Evolutionary conservation across 1,140 invertebrate species (phyloP), one percentile per base, ranked within the genome.

Genomic region (Neotoxoptera formosana): DNA sequence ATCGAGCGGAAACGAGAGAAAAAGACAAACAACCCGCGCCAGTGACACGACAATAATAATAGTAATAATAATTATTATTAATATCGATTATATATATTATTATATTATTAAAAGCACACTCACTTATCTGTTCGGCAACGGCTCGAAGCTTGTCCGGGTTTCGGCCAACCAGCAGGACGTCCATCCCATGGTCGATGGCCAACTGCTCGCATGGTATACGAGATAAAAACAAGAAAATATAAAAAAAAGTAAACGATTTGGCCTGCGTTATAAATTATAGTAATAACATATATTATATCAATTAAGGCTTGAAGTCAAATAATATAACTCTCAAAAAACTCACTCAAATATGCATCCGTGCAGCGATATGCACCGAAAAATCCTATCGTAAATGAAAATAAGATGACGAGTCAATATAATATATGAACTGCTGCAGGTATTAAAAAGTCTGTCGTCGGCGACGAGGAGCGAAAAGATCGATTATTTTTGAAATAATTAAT

Each of bases 111-210:
- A 76, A 14, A n/a, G 14, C 14, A 30, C 9, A 90, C 88, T 90
- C 11, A 90, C 88, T 53, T 90, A 90, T 90, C 23, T 56, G 4
- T 25, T 4, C 21, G 45, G 88, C 88, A 14, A 90, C 88, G 34
- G 88, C 8, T 30, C 34, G 34, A 23, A 90, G 34, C 45, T 90
- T 90, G 20, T 90, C 51, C 34, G 51, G 34, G 34, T 90, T 90
- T n/a, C 88, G n/a, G 51, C 88, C 88, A 36, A 90, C 88, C 34
- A 90, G 23, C 34, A 90, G n/a, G 8, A 90, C 88, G 88, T 90
- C 88, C 88, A 90, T 90, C 21, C 88, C 88, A 34, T 90, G 34
- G 14, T 90, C 51, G 88, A 25, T 36, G 34, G 88, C 88, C 88
- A 90, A 25, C 88, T 90, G 34, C 17, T 34, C 11, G 8, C 30